Evolutionary conservation across 2,797 vertebrate species (phyloP).

Genomic region (Phyllotis vaccarum): DNA sequence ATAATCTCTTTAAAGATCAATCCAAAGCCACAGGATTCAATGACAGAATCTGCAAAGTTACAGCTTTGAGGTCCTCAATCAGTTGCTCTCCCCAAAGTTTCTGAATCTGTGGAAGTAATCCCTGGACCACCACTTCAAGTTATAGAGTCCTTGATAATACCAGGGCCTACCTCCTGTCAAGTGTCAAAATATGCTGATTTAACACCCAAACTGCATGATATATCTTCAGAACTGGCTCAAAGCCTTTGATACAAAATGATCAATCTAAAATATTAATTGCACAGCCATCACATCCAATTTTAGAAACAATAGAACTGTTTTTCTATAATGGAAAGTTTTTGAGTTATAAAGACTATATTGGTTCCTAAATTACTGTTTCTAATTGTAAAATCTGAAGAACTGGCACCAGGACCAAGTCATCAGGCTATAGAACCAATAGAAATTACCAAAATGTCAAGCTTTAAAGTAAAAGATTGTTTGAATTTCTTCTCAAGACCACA

Average conservation of each 20-base stretch:
- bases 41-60: slow-evolving; percentile 52
- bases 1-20: slow-evolving; percentile 15
- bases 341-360: slow-evolving; percentile 65
- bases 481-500: slow-evolving; percentile 37
- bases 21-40: slow-evolving; percentile 34
- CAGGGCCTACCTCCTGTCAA: background rate
- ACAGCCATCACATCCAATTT: slow-evolving; percentile 60
- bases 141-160: slow-evolving; percentile 23
- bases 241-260: slow-evolving; percentile 44
- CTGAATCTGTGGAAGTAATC: slow-evolving; percentile 33
- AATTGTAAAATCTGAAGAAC: slow-evolving; percentile 70
- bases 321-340: slow-evolving; percentile 56
- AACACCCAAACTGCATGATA: slow-evolving; percentile 43
- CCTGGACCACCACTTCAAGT: slow-evolving; percentile 30
- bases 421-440: slow-evolving; percentile 56
- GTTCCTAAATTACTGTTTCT: slow-evolving; percentile 43
- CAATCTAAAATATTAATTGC: slow-evolving; percentile 39
- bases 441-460: background rate
- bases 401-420: slow-evolving; percentile 60
- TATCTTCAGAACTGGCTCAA: slow-evolving; percentile 9
- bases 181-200: slow-evolving; percentile 28
- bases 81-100: background rate
- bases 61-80: background rate
- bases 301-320: slow-evolving; percentile 50
- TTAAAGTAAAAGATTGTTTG: background rate